Evolutionary conservation across 1,140 invertebrate species (phyloP).

Genomic region (Parapsyche elsis): DNA sequence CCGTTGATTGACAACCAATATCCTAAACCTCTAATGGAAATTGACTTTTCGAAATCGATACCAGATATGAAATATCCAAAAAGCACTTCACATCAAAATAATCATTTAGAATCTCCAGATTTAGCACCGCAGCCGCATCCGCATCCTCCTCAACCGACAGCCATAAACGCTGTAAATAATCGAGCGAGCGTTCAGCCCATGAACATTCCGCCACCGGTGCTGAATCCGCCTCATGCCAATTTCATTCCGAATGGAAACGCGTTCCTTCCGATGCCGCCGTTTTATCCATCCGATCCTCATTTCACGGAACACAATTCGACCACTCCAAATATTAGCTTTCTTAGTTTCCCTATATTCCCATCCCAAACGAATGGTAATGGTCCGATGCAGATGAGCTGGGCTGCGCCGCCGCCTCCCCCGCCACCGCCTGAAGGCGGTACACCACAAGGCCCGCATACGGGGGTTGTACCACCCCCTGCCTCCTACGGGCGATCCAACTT

Average conservation of each 20-base stretch:
- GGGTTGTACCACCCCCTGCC: conserved; percentile 32
- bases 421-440: conserved; percentile 44
- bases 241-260: conserved; percentile 29
- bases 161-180: background rate
- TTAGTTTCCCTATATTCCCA: conserved; percentile 53
- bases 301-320: conserved; percentile 25
- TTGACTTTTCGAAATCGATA: conserved; percentile 3
- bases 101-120: background rate
- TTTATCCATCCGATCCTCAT: conserved; percentile 26
- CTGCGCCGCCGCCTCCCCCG: conserved; percentile 52
- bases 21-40: conserved; percentile 49
- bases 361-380: conserved; percentile 50
- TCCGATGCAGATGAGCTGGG: conserved; percentile 50
- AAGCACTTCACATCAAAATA: background rate
- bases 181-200: background rate
- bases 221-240: conserved; percentile 18
- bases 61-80: conserved; percentile 17
- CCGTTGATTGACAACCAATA: conserved; percentile 46
- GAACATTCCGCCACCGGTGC: conserved; percentile 19
- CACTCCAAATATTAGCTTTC: conserved; percentile 23
- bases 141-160: background rate
- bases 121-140: background rate
- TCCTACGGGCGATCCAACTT: conserved; percentile 46
- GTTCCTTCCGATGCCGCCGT: conserved; percentile 34
- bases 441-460: conserved; percentile 32